phyloP scores from a whole-genome alignment of 1,140 invertebrate genomes.

The Ruditapes philippinarum region DNA sequence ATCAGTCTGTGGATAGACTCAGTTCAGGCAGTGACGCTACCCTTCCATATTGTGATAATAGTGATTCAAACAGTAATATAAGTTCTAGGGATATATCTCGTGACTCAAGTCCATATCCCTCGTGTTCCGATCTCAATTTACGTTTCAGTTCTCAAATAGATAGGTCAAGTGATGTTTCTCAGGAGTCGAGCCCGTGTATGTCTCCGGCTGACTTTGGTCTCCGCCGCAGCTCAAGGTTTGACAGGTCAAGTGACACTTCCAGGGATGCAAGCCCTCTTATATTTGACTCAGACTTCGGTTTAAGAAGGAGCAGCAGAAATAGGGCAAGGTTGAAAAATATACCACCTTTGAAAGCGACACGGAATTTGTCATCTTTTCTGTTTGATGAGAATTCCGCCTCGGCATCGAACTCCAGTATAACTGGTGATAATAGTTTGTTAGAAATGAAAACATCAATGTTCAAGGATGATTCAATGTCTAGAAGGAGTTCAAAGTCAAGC shows the following conservation, averaged over 20 bases:
- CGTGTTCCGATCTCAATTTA: conserved; percentile 41
- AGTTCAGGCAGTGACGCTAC: conserved; percentile 60
- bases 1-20: conserved; percentile 33
- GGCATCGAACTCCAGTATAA: conserved; percentile 3
- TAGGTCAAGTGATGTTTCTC: conserved; percentile 51
- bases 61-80: conserved; percentile 58
- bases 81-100: conserved; percentile 48
- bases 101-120: conserved; percentile 46
- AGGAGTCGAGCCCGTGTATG: conserved; percentile 57
- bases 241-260: conserved; percentile 51
- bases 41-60: conserved; percentile 65
- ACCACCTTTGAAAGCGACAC: conserved; percentile 26
- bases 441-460: conserved; percentile 22
- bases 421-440: conserved; percentile 49
- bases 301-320: conserved; percentile 56
- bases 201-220: conserved; percentile 43
- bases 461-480: not conserved
- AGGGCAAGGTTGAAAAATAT: conserved; percentile 63
- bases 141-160: conserved; percentile 31
- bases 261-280: conserved; percentile 61
- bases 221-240: conserved; percentile 17
- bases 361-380: conserved; percentile 38
- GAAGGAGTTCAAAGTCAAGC: conserved; percentile 38
- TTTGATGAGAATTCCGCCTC: conserved; percentile 58
- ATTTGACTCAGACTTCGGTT: conserved; percentile 61